These are phyloP conservation scores for Streblospio benedicti DNA, from an alignment of 1,140 invertebrate species.

Conservation along the genomic window DNA sequence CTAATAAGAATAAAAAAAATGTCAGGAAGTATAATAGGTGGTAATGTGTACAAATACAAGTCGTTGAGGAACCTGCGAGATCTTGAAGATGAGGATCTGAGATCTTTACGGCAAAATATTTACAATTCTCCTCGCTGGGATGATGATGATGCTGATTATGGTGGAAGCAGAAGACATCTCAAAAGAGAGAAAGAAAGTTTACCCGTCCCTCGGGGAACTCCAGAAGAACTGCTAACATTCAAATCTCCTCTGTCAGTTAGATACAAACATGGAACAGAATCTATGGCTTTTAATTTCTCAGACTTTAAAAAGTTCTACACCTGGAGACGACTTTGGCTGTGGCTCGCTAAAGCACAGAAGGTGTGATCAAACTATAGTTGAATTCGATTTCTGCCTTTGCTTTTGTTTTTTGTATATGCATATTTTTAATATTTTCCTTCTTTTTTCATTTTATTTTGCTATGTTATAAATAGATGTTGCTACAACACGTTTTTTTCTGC, in stretches of 20 bases:
- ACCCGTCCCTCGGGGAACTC: no score
- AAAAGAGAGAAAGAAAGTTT: neutral
- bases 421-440: neutral
- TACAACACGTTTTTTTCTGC: neutral
- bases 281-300: neutral
- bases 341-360: constrained; percentile 12
- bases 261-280: neutral
- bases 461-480: neutral
- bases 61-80: no score
- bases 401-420: no score
- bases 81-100: neutral
- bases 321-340: constrained; percentile 1
- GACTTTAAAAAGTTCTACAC: neutral
- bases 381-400: neutral
- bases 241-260: neutral
- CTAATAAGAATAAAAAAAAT: no score
- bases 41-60: no score
- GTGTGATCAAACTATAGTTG: constrained; percentile 1
- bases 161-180: neutral
- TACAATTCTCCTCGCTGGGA: neutral
- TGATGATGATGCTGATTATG: neutral
- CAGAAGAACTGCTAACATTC: no score
- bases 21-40: no score
- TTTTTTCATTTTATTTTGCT: neutral
- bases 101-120: neutral